phyloP scores from a whole-genome alignment of 64 coral and sea anemone genomes.

The Montipora efflorescens region DNA sequence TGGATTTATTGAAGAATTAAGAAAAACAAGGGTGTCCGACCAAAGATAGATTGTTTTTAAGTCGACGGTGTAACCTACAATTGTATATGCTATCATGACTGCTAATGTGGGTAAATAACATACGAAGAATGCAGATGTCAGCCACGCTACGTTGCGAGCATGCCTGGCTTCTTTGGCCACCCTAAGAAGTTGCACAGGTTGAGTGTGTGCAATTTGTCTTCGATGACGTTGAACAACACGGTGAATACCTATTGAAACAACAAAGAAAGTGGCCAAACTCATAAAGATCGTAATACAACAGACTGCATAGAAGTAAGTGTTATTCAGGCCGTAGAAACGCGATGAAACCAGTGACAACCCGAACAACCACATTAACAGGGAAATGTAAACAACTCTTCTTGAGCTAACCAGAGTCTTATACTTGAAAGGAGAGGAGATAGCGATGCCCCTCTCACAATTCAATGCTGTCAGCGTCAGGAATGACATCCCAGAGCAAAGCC shows the following conservation, averaged over 20 bases:
- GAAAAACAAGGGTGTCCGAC: conserved; percentile 62
- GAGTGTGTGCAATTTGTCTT: conserved; percentile 47
- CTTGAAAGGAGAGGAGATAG: conserved; percentile 73
- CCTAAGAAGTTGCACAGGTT: background rate
- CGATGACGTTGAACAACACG: conserved; percentile 71
- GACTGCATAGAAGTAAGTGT: conserved; percentile 50
- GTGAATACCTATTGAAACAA: conserved; percentile 83
- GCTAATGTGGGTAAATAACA: conserved; percentile 58
- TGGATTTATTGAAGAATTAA: conserved; percentile 70
- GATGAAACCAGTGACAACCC: conserved; percentile 50
- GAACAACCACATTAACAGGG: conserved; percentile 65
- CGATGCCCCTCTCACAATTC: conserved; percentile 75
- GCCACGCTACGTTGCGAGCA: conserved; percentile 27
- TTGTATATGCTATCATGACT: conserved; percentile 48
- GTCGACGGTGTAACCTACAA: conserved; percentile 37
- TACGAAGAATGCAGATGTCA: conserved; percentile 45
- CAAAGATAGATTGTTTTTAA: conserved; percentile 56
- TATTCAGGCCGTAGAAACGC: conserved; percentile 68
- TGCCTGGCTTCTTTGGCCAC: conserved; percentile 2
- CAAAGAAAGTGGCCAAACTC: conserved; percentile 66
- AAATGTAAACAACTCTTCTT: conserved; percentile 45
- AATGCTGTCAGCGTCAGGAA: conserved; percentile 82
- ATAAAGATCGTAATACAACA: conserved; percentile 57
- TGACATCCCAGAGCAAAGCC: conserved; percentile 83
- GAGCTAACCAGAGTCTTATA: conserved; percentile 52